Percentiles rank a stretch among this genome's conserved stretches.
phyloP scores from a whole-genome alignment of 2,888 invertebrate genomes.

The Plebejus melissa region DNA sequence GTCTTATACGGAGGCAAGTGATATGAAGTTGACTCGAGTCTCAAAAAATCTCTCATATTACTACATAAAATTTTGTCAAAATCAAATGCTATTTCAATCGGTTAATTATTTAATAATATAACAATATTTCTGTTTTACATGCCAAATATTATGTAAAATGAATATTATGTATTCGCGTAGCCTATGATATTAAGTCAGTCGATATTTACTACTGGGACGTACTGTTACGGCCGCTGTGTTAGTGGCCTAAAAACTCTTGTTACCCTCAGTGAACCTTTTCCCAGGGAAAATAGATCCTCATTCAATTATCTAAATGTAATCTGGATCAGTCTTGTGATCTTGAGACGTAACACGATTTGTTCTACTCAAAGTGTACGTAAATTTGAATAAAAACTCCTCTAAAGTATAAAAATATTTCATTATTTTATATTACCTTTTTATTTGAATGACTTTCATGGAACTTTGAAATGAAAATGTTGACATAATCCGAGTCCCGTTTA shows the following conservation, averaged over 20 bases:
- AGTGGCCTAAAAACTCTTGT: slow-evolving; percentile 43
- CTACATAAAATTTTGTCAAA: too few relatives aligned
- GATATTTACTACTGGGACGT: not conserved
- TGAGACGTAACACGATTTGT: slow-evolving; percentile 69
- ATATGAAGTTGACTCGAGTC: too few relatives aligned
- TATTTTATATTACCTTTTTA: not conserved
- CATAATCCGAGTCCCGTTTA: not conserved
- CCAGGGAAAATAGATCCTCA: slow-evolving; percentile 71
- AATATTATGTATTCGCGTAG: too few relatives aligned
- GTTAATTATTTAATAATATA: too few relatives aligned
- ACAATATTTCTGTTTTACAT: too few relatives aligned
- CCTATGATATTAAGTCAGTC: too few relatives aligned
- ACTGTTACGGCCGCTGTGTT: slow-evolving; percentile 33
- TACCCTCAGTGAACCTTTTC: slow-evolving; percentile 58
- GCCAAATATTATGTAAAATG: too few relatives aligned
- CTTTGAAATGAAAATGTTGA: not conserved
- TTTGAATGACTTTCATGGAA: not conserved
- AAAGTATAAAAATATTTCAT: not conserved
- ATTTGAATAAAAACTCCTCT: slow-evolving; percentile 19
- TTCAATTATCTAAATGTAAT: slow-evolving; percentile 78
- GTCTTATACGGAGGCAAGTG: too few relatives aligned
- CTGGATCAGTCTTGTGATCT: slow-evolving; percentile 68
- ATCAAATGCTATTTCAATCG: too few relatives aligned
- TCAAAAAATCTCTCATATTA: too few relatives aligned
- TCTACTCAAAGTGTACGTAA: slow-evolving; percentile 43